Conservation (phyloP, 2,797 vertebrate genomes). For the Yasuhikotakia modesta region DNA sequence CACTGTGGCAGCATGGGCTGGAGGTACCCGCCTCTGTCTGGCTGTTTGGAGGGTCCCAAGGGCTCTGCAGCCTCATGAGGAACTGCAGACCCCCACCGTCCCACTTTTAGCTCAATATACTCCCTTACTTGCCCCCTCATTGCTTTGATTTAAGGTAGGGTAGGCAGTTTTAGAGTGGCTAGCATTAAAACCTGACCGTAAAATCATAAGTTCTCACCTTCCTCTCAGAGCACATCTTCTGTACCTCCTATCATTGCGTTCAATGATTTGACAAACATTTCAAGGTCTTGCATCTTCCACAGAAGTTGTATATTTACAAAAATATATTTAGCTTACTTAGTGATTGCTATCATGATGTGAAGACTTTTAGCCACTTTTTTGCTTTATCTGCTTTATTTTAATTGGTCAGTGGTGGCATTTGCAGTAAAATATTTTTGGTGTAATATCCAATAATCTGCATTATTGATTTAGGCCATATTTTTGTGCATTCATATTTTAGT, state of each 20-base stretch:
- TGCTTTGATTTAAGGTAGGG: conserved; percentile 3
- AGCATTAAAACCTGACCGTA: too few species aligned
- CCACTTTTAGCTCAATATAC: conserved; percentile 45
- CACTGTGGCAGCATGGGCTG: conserved; percentile 68
- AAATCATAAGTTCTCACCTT: too few species aligned
- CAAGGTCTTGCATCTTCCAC: too few species aligned
- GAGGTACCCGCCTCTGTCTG: conserved; percentile 78
- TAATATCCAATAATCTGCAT: neutral
- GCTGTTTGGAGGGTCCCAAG: conserved; percentile 71
- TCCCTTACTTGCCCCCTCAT: conserved; percentile 40
- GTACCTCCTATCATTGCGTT: too few species aligned
- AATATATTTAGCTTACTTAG: too few species aligned
- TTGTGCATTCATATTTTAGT: neutral
- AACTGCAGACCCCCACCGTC: conserved; percentile 30
- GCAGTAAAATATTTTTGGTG: neutral
- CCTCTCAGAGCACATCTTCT: too few species aligned
- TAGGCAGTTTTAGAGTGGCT: neutral
- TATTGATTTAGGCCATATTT: neutral
- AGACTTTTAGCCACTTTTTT: too few species aligned
- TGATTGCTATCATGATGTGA: neutral
- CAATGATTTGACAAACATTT: too few species aligned
- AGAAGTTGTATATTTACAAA: neutral
- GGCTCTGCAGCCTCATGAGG: conserved; percentile 59
- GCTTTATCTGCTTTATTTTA: neutral
- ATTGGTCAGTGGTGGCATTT: neutral